Evolutionary conservation across 2,113 vertebrate genomes (phyloP).

Genomic region (Talpa occidentalis): DNA sequence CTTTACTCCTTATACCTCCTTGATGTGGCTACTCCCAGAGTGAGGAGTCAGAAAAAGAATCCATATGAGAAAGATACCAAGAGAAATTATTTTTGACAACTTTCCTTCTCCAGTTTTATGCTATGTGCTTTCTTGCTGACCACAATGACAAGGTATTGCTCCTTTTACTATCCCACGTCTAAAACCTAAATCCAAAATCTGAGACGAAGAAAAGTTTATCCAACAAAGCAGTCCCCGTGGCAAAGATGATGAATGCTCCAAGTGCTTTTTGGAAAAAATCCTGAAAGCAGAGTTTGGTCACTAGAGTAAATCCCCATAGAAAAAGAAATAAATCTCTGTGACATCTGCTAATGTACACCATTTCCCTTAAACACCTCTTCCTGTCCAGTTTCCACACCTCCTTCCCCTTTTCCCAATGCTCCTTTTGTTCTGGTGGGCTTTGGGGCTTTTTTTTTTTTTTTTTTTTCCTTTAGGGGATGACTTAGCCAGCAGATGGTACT

Average conservation of each 20-base stretch:
- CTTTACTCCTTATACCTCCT: neutral
- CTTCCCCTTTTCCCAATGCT: conserved; percentile 48
- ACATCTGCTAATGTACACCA: conserved; percentile 71
- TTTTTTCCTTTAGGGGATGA: conserved; percentile 52
- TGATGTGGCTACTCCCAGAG: conserved; percentile 5
- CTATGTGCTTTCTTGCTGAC: conserved; percentile 16
- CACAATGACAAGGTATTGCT: conserved; percentile 59
- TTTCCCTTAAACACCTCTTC: conserved; percentile 74
- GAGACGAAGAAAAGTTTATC: conserved; percentile 49
- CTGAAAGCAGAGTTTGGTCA: conserved; percentile 62
- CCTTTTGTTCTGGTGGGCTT: conserved; percentile 65
- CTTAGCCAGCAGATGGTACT: conserved; percentile 66
- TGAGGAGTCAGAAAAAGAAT: neutral
- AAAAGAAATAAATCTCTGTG: conserved; percentile 76
- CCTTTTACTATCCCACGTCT: conserved; percentile 68
- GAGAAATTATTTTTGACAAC: conserved; percentile 52
- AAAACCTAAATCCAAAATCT: conserved; percentile 69
- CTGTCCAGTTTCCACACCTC: conserved; percentile 67
- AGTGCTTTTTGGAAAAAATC: conserved; percentile 50
- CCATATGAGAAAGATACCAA: conserved; percentile 35
- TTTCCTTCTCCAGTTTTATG: neutral
- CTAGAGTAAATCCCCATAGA: conserved; percentile 72
- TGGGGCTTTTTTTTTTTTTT: conserved; percentile 40
- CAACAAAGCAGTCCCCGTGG: conserved; percentile 54
- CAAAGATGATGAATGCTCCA: conserved; percentile 58